phyloP scores from a whole-genome alignment of 2,888 invertebrate species.

The Cataglyphis rosenhaueri region DNA sequence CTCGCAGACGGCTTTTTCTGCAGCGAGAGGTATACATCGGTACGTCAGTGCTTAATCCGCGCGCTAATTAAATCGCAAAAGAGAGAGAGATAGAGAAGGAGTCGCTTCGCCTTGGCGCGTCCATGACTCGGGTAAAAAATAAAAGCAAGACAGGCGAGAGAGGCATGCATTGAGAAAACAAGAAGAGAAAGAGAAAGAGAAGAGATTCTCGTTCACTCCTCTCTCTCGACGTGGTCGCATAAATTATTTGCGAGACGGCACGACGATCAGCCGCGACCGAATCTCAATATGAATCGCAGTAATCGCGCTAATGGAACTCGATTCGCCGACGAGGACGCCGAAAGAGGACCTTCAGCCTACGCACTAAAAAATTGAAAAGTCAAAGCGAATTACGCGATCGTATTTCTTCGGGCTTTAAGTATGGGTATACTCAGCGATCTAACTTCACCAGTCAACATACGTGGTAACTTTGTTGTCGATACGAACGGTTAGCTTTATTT shows the following conservation, averaged over 20 bases:
- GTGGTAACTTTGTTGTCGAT: constrained; percentile 44
- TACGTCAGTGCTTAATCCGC: constrained; percentile 73
- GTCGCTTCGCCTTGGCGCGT: constrained; percentile 71
- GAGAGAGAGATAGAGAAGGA: constrained; percentile 72
- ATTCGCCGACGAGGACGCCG: constrained; percentile 61
- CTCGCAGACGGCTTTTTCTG: constrained; percentile 62
- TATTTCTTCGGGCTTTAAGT: constrained; percentile 48
- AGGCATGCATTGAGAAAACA: constrained; percentile 36
- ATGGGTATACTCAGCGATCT: constrained; percentile 26
- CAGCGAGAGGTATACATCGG: constrained; percentile 64
- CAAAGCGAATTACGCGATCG: constrained; percentile 47
- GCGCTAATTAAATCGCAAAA: constrained; percentile 75
- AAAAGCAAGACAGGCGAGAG: constrained; percentile 37
- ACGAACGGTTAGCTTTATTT: constrained; percentile 21
- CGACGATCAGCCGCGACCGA: constrained; percentile 47
- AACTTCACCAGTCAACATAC: constrained; percentile 37
- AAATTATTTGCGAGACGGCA: constrained; percentile 71
- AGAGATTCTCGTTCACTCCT: constrained; percentile 1
- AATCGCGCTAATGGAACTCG: constrained; percentile 75
- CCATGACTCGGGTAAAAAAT: constrained; percentile 63
- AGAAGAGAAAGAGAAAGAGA: neutral
- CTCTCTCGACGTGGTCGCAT: constrained; percentile 60
- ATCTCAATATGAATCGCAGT: constrained; percentile 69
- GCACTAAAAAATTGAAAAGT: constrained; percentile 53
- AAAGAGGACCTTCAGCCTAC: constrained; percentile 47